These are phyloP conservation scores for Oligia fasciuncula DNA, from an alignment of 2,888 invertebrate genomes.

Conservation along the genomic window DNA sequence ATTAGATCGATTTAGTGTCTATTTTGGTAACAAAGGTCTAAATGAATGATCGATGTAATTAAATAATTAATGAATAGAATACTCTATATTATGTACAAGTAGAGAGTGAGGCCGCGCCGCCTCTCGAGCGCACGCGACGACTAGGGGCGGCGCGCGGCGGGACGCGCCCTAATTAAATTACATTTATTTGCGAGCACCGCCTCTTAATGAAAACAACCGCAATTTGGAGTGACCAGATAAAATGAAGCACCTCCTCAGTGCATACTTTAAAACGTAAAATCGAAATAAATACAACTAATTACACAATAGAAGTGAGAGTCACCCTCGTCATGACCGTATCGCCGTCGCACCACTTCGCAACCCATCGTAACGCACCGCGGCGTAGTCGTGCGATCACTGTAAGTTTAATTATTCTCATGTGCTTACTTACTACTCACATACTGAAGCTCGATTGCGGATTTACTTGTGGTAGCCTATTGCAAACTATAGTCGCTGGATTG, in stretches of 20 bases:
- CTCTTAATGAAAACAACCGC: slow-evolving; percentile 80
- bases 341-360: not conserved
- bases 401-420: slow-evolving; percentile 61
- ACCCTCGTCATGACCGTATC: slow-evolving; percentile 1
- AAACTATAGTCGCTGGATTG: slow-evolving; percentile 15
- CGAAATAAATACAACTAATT: slow-evolving; percentile 79
- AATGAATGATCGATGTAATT: not conserved
- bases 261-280: slow-evolving; percentile 84
- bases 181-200: slow-evolving; percentile 78
- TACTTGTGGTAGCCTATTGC: slow-evolving; percentile 33
- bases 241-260: slow-evolving; percentile 75
- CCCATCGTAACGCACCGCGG: not conserved
- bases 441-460: slow-evolving; percentile 34
- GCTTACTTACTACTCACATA: slow-evolving; percentile 18
- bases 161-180: slow-evolving; percentile 76
- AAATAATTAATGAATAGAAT: not conserved
- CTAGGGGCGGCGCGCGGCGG: slow-evolving; percentile 42
- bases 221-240: slow-evolving; percentile 70
- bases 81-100: not conserved
- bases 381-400: not conserved
- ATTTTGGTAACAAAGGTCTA: not conserved
- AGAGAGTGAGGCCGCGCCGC: not conserved
- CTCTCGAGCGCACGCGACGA: slow-evolving; percentile 8
- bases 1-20: too few relatives aligned
- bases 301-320: slow-evolving; percentile 74